Evolutionary conservation across 2,888 invertebrate genomes (phyloP).

Genomic region (Pedicia rivosa): DNA sequence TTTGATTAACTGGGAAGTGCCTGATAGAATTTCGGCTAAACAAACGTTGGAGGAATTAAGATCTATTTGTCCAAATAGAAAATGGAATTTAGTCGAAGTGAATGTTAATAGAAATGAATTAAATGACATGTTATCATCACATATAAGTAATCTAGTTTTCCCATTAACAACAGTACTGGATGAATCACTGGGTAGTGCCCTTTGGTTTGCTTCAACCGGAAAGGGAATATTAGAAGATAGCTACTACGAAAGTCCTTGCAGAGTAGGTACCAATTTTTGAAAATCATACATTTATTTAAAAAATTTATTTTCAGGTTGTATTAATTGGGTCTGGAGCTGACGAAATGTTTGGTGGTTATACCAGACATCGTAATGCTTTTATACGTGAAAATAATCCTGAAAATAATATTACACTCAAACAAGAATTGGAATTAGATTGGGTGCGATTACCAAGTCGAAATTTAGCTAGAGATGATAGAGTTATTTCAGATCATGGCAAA

Average conservation of each 20-base stretch:
- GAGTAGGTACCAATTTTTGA: slow-evolving; percentile 12
- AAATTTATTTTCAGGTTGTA: slow-evolving; percentile 40
- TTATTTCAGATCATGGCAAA: slow-evolving; percentile 77
- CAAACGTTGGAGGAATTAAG: slow-evolving; percentile 52
- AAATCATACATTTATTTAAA: background rate
- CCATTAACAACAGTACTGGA: slow-evolving; percentile 82
- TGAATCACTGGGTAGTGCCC: slow-evolving; percentile 89
- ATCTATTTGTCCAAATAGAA: slow-evolving; percentile 48
- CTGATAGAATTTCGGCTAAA: slow-evolving; percentile 69
- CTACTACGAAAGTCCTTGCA: slow-evolving; percentile 14
- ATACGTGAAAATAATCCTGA: slow-evolving; percentile 27
- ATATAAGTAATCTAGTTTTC: slow-evolving; percentile 62
- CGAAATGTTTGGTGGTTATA: slow-evolving; percentile 91
- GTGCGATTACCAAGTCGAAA: slow-evolving; percentile 76
- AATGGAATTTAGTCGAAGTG: slow-evolving; percentile 73
- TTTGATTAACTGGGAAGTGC: slow-evolving; percentile 44
- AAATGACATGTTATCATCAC: slow-evolving; percentile 33
- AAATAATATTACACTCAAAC: slow-evolving; percentile 35
- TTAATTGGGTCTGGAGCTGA: slow-evolving; percentile 92
- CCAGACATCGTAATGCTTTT: slow-evolving; percentile 64
- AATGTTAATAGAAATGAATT: slow-evolving; percentile 56
- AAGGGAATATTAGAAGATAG: slow-evolving; percentile 26
- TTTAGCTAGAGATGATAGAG: slow-evolving; percentile 86
- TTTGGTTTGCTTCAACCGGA: slow-evolving; percentile 90
- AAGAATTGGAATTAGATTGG: slow-evolving; percentile 63